These are phyloP conservation scores for Drosophila pallidifrons DNA, from an alignment of 1,140 invertebrate genomes.

Conservation along the genomic window DNA sequence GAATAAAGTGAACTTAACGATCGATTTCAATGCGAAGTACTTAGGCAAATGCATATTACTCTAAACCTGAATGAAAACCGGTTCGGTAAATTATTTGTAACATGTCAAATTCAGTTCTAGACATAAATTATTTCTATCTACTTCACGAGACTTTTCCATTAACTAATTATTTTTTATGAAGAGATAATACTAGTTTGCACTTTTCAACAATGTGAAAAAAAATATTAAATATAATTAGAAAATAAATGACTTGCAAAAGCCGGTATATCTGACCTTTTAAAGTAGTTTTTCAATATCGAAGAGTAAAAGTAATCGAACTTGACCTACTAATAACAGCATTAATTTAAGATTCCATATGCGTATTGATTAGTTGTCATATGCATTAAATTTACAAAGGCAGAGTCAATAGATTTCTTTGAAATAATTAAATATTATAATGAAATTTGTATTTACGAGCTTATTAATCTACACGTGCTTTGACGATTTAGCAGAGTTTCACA, in stretches of 20 bases:
- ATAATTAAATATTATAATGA: too few species aligned
- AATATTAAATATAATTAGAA: background rate
- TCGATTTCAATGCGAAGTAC: slow-evolving; percentile 44
- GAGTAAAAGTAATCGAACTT: slow-evolving; percentile 1
- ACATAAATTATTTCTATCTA: background rate
- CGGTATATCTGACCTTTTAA: background rate
- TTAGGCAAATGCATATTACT: too few species aligned
- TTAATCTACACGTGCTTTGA: slow-evolving; percentile 14
- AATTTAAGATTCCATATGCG: background rate
- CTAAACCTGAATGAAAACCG: slow-evolving; percentile 10
- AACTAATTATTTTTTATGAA: background rate
- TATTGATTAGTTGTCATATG: background rate
- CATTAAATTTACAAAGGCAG: background rate
- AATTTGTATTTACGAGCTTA: background rate
- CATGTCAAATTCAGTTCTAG: background rate
- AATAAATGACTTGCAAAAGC: background rate
- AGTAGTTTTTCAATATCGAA: background rate
- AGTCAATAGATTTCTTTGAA: too few species aligned
- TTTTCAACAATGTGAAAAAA: background rate
- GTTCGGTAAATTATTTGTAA: background rate
- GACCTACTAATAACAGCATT: background rate
- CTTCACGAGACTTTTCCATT: background rate
- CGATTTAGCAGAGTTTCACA: background rate
- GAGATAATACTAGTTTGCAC: background rate
- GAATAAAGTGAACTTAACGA: slow-evolving; percentile 13